Base-by-base conservation (phyloP, 2,888 invertebrate species). In the Oscheius onirici region DNA sequence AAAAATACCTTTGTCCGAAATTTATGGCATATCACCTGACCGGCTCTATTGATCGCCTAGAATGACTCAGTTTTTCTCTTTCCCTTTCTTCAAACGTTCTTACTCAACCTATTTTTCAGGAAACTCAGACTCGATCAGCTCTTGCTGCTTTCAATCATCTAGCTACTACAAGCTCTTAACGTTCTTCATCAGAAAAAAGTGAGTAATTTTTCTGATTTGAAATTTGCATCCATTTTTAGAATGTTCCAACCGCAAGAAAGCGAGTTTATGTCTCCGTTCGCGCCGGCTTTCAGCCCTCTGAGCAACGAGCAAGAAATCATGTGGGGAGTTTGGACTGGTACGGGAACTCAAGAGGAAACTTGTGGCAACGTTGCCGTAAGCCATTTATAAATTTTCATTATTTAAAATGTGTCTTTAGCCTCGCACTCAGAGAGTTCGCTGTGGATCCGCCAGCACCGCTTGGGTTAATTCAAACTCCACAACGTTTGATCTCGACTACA, bases 371-470 rank as follows among this genome's bases (percentile, higher is more conserved):
- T 57, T 69, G 41, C 69, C 72, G 77, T 77, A 44, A 71, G 73
- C 69, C 17, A 6, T 20, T 41, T 49, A 40, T 28, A 49, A 13
- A 28, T 28, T 8, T 26, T 24, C 10, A 28, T 49, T 2, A 15
- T 24, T 15, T 2, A n/a, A 13, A 26, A 44, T n/a, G 20, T 43
- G 17, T 60, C 13, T 43, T 49, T 55, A 79, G 79, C 72, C 72
- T 63, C 44, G 57, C 71, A 72, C 69, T 46, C 55, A 73, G 75
- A 77, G 76, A 75, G 81, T 81, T 79, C 82, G 83, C 74, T 77
- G 81, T 77, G 78, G 67, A 71, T 51, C 71, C 61, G 40, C 49
- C 67, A 34, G 34, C 15, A 51, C 40, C 60, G 10, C 41, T n/a
- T 22, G 65, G 46, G 70, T 77, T 73, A 75, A 77, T 77, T 70